Evolutionary conservation across 1,140 invertebrate species (phyloP).

Genomic region (Platyscapa corneri): DNA sequence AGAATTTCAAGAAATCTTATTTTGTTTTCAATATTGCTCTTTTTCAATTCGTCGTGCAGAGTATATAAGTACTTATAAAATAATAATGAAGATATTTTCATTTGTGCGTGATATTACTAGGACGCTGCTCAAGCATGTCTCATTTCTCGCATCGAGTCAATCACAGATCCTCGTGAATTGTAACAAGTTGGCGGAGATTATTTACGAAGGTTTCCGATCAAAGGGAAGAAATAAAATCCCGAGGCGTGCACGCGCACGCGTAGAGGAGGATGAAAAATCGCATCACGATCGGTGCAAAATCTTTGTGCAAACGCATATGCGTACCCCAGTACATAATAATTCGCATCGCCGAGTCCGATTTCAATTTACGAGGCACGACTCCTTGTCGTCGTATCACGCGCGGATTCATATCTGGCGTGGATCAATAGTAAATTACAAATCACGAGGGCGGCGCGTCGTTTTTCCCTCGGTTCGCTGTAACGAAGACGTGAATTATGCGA

Average conservation of each 20-base stretch:
- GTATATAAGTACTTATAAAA: background rate
- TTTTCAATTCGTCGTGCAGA: background rate
- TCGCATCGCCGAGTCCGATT: conserved; percentile 69
- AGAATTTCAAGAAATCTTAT: too few relatives aligned
- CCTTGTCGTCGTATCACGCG: conserved; percentile 36
- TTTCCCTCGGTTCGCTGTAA: conserved; percentile 23
- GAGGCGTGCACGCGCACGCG: background rate
- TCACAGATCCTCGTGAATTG: background rate
- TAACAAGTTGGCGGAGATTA: too few relatives aligned
- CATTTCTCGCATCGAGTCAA: background rate
- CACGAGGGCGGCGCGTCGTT: background rate
- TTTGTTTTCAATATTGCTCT: background rate
- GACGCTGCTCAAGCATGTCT: background rate
- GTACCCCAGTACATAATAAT: conserved; percentile 64
- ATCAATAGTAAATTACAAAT: conserved; percentile 5
- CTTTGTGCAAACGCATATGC: background rate
- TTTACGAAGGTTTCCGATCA: background rate
- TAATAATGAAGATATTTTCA: background rate
- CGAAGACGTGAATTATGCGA: conserved; percentile 39
- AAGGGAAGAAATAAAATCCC: background rate
- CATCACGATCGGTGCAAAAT: background rate
- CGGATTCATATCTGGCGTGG: background rate
- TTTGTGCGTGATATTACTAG: background rate
- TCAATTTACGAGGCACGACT: conserved; percentile 60
- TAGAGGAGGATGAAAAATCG: background rate